Evolutionary conservation across 2,113 vertebrate species (phyloP), one percentile per base, ranked within the genome.

Genomic region (Eurystomus gularis): DNA sequence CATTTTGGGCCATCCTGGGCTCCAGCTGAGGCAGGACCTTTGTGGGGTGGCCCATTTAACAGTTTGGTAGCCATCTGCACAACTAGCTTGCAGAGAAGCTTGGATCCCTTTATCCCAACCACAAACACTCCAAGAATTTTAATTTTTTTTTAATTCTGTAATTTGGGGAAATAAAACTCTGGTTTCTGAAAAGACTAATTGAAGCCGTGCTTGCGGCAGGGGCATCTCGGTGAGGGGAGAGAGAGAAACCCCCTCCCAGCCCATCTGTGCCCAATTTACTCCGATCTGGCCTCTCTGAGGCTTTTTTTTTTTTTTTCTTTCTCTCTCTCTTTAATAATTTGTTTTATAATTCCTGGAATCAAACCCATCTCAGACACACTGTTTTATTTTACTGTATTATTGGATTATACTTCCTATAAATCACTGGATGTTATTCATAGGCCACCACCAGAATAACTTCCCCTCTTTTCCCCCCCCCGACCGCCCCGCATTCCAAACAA

Each of bases 381-480:
- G 98, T 98, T 98, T 98, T 97, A 97, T 99, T 99, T 99, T 99
- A 99, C 98, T 98, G 98, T 99, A 98, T 99, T 99, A 99, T 99
- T 99, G 99, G 99, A 99, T 99, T 99, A 99, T 99, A 98, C 98
- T 99, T 99, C 98, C 98, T 99, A 99, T 99, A 99, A 99, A 99
- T 99, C 99, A 99, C 98, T 98, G 98, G 98, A 99, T 99, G 99
- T 99, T 99, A 99, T 99, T 99, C 96, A 96, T 96, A 97, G 98
- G 97, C 97, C 97, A 97, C 97, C 98, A 98, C 98, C 98, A 98
- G 98, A 98, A 98, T 98, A 98, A 97, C 97, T 98, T 98, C 98
- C 98, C 98, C 97, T 97, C 98, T 98, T 92, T 97, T 79, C 96
- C 96, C 97, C 97, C 62, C 13, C 95, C 97, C 95, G 95, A 98